Evolutionary conservation across 2,113 vertebrate species (phyloP).

Genomic region (Ageneiosus marmoratus): DNA sequence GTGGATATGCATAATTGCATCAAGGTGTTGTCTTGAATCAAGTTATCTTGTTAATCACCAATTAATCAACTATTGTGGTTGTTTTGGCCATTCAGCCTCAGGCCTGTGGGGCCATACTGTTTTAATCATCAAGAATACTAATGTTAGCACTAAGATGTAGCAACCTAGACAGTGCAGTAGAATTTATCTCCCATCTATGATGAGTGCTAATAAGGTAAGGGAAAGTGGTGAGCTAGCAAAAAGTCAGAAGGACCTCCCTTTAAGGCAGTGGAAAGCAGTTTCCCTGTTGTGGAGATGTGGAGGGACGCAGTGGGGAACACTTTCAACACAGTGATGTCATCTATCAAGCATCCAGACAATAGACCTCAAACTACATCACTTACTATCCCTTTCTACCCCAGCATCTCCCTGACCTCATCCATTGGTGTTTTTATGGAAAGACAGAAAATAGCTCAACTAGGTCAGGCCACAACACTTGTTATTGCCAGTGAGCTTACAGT

Average conservation of each 20-base stretch:
- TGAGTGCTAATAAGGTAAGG: constrained; percentile 45
- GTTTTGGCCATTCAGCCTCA: constrained; percentile 12
- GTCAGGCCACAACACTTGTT: constrained; percentile 47
- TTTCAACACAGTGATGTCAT: constrained; percentile 53
- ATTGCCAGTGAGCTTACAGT: constrained; percentile 47
- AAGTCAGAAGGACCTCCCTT: constrained; percentile 46
- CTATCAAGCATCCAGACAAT: constrained; percentile 52
- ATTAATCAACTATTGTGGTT: constrained; percentile 32
- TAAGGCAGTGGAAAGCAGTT: constrained; percentile 49
- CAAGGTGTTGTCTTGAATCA: constrained; percentile 16
- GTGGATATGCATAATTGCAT: background rate
- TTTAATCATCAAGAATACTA: constrained; percentile 27
- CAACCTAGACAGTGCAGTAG: constrained; percentile 2
- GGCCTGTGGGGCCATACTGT: background rate
- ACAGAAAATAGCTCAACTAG: constrained; percentile 52
- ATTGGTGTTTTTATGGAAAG: constrained; percentile 48
- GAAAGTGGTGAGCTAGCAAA: constrained; percentile 31
- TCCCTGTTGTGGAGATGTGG: constrained; percentile 35
- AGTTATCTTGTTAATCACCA: constrained; percentile 35
- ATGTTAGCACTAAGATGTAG: constrained; percentile 20
- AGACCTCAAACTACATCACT: constrained; percentile 51
- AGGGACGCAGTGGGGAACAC: constrained; percentile 43
- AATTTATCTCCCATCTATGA: constrained; percentile 45
- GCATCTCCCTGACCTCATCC: constrained; percentile 50
- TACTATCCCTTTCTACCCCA: constrained; percentile 43